Conservation (phyloP, 2,113 vertebrate species). For the Oxygymnocypris stewartii region DNA sequence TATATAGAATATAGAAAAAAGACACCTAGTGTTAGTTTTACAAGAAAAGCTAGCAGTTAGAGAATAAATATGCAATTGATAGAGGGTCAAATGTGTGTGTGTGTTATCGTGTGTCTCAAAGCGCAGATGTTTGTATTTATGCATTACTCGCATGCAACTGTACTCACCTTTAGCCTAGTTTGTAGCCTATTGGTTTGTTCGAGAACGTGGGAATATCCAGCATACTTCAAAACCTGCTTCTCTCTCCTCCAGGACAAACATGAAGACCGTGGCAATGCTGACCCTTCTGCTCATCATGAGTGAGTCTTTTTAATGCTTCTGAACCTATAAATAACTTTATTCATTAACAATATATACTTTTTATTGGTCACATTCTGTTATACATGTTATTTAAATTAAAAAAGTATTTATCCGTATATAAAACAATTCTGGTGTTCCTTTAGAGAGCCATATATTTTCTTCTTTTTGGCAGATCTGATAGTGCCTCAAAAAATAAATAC, state of each 20-base stretch:
- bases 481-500: too few species aligned
- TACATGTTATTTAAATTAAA: neutral
- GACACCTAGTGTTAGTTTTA: too few species aligned
- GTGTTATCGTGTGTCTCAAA: neutral
- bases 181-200: neutral
- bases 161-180: neutral
- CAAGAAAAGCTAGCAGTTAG: too few species aligned
- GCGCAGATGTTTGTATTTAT: neutral
- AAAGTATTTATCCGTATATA: neutral
- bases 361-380: neutral
- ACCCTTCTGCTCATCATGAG: neutral
- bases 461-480: neutral
- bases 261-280: neutral
- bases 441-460: neutral
- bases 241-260: conserved; percentile 5
- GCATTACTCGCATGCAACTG: neutral
- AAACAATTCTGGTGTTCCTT: neutral
- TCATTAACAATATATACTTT: neutral
- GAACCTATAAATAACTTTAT: neutral
- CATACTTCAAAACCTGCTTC: neutral
- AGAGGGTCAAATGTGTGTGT: too few species aligned
- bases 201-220: neutral
- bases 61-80: too few species aligned
- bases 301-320: neutral
- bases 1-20: too few species aligned